Evolutionary conservation across 2,888 invertebrate species (phyloP), one percentile per base, ranked within the genome.

Genomic region (Gymnosoma rotundatum): DNA sequence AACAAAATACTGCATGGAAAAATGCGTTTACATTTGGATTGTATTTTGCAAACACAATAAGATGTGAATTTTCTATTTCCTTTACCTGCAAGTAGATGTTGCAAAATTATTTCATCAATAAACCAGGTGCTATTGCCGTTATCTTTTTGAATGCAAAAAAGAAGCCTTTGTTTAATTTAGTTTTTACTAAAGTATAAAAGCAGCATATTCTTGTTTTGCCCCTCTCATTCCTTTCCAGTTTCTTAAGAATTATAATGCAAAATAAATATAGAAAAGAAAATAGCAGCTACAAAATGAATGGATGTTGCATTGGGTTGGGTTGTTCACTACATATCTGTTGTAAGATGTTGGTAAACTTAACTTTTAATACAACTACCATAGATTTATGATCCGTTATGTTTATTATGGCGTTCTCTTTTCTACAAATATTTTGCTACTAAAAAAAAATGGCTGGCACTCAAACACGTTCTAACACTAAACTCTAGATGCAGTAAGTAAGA

Each of bases 341-440:
- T n/a, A n/a, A 70, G 42, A 38, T 79, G 70, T 50, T 72, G 73
- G 73, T 72, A 61, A 72, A 61, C 42, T 52, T 25, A 70, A 50
- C 50, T 45, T 64, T 58, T 56, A 10, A 67, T 54, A 52, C 80
- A 56, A 52, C 45, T 50, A 69, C 73, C 38, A 81, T 70, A 78
- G 81, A 84, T 84, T 84, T 84, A 84, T 84, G 84, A 84, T 84
- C 84, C 84, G 84, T 84, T 84, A 84, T 84, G 81, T 84, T 84
- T 84, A 81, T 84, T 84, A 84, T 78, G 74, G 78, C 74, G 8
- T 42, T 72, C 14, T 54, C n/a, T 60, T 42, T 45, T 50, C 54
- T 20, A 6, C 20, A 38, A 54, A 74, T 60, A 74, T 69, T 70
- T 58, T 69, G 21, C 42, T 69, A 42, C n/a, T 45, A 14, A 61